phyloP scores from a whole-genome alignment of 2,888 invertebrate species.

The Thyatira batis region DNA sequence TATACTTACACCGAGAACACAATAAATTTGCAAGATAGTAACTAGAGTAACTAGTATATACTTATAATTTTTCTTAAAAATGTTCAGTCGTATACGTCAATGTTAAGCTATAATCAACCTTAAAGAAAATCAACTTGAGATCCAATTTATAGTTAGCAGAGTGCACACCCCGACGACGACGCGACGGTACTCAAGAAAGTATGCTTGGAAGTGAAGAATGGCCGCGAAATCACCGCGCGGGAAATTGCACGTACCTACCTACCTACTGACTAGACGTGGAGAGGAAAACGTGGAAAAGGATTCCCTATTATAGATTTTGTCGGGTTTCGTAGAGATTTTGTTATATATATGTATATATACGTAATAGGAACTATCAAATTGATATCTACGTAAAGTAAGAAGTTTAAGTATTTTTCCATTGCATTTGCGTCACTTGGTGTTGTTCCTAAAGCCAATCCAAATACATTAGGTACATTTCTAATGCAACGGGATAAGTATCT shows the following conservation, averaged over 20 bases:
- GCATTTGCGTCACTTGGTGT: too few relatives aligned
- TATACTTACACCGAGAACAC: too few relatives aligned
- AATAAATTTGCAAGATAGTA: too few relatives aligned
- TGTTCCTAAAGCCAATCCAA: too few relatives aligned
- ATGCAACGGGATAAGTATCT: too few relatives aligned
- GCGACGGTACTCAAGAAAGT: constrained; percentile 40
- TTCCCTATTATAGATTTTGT: not conserved
- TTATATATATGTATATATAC: too few relatives aligned
- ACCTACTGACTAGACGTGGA: not conserved
- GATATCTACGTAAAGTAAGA: too few relatives aligned
- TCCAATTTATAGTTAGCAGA: constrained; percentile 22
- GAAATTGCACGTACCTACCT: constrained; percentile 38
- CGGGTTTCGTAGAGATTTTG: too few relatives aligned
- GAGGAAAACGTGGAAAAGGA: not conserved
- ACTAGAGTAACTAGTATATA: too few relatives aligned
- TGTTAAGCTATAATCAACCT: not conserved
- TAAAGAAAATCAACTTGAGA: constrained; percentile 22
- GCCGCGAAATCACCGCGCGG: constrained; percentile 53
- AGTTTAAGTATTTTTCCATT: too few relatives aligned
- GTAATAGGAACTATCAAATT: too few relatives aligned
- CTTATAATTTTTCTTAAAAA: not conserved
- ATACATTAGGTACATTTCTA: too few relatives aligned
- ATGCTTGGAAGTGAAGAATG: constrained; percentile 55
- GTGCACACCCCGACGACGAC: constrained; percentile 22
- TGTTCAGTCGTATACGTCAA: not conserved